These are phyloP conservation scores for Cryptomyrus ogoouensis DNA, from an alignment of 2,113 vertebrate genomes.

Conservation along the genomic window DNA sequence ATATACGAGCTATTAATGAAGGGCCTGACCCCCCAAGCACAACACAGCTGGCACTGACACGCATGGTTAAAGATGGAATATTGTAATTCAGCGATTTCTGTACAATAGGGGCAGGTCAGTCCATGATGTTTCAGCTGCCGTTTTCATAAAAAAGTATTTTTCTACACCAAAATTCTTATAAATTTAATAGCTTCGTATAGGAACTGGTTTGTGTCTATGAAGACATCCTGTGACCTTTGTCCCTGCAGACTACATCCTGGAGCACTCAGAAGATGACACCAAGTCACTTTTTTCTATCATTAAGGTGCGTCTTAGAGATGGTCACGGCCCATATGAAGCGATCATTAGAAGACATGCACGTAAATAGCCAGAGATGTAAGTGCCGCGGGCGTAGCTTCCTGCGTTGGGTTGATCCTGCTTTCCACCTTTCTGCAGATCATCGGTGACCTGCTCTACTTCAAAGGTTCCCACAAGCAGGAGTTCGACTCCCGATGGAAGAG, in stretches of 20 bases:
- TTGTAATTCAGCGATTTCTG: background rate
- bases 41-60: background rate
- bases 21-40: background rate
- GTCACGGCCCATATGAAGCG: background rate
- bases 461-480: conserved; percentile 92
- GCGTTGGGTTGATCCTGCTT: conserved; percentile 16
- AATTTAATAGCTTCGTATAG: background rate
- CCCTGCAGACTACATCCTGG: conserved; percentile 74
- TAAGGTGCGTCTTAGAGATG: conserved; percentile 66
- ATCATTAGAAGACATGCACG: background rate
- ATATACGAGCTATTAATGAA: background rate
- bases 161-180: background rate
- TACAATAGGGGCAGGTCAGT: background rate
- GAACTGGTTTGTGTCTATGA: background rate
- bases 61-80: background rate
- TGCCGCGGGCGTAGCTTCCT: background rate
- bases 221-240: background rate
- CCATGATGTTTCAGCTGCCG: background rate
- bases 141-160: background rate
- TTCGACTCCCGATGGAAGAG: conserved; percentile 97
- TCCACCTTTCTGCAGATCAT: conserved; percentile 70
- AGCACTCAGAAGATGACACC: conserved; percentile 93
- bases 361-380: background rate
- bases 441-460: conserved; percentile 87
- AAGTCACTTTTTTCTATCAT: conserved; percentile 96